These are phyloP conservation scores for Endotricha flammealis DNA, from an alignment of 2,888 invertebrate genomes.

Conservation along the genomic window DNA sequence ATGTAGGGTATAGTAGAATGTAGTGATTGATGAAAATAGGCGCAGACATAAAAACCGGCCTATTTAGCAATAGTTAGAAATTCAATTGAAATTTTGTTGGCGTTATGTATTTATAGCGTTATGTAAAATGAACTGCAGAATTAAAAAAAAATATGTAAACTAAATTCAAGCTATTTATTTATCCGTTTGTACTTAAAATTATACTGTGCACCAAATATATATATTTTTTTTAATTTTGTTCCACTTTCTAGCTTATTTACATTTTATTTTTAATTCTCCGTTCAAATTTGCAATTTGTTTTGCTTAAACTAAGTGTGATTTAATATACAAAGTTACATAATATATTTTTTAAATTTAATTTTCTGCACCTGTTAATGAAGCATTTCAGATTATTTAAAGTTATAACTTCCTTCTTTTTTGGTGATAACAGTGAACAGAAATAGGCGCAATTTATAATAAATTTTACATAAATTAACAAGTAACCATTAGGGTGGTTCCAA, in stretches of 20 bases:
- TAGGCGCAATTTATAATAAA: neutral
- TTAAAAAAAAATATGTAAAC: neutral
- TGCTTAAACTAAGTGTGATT: slow-evolving; percentile 34
- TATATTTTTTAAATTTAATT: slow-evolving; percentile 39
- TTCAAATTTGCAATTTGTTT: slow-evolving; percentile 8
- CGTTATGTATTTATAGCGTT: slow-evolving; percentile 8
- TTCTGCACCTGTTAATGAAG: slow-evolving; percentile 59
- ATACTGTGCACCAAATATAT: neutral
- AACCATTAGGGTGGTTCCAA: neutral
- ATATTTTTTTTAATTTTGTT: neutral
- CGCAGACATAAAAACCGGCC: slow-evolving; percentile 11
- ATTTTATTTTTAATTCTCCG: neutral
- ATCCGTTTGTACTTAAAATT: neutral
- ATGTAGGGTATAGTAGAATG: slow-evolving; percentile 12
- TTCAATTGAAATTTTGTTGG: slow-evolving; percentile 9
- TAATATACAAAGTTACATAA: slow-evolving; percentile 44
- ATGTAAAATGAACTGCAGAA: neutral
- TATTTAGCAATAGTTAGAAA: slow-evolving; percentile 5
- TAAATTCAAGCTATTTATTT: too few species aligned
- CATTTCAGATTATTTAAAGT: slow-evolving; percentile 35
- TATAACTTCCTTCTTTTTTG: slow-evolving; percentile 22
- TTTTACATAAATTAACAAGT: neutral
- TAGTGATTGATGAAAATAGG: neutral
- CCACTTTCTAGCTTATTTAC: neutral
- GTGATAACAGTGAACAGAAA: slow-evolving; percentile 1